These are phyloP conservation scores for Archocentrus centrarchus DNA, from an alignment of 2,113 vertebrate species.

Conservation along the genomic window DNA sequence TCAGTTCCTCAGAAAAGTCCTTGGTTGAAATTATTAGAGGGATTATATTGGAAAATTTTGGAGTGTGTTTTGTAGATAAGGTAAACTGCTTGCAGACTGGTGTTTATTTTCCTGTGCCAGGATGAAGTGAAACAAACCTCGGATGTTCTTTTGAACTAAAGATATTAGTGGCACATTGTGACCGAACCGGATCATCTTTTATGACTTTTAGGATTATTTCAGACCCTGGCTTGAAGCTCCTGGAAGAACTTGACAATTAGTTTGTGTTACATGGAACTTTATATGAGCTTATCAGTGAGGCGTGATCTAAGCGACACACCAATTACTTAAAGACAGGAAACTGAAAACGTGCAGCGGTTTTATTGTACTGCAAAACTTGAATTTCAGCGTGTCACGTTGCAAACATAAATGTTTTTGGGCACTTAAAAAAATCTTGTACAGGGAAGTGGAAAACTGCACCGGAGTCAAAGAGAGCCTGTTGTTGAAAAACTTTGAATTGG, in stretches of 20 bases:
- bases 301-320: neutral
- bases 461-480: neutral
- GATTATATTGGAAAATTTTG: neutral
- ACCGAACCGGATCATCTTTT: neutral
- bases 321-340: neutral
- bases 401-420: neutral
- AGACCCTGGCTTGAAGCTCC: neutral
- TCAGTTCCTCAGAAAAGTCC: neutral
- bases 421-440: neutral
- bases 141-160: slow-evolving; percentile 12
- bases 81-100: slow-evolving; percentile 11
- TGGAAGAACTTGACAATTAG: neutral
- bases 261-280: neutral
- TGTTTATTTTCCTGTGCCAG: slow-evolving; percentile 15
- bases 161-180: neutral
- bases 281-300: neutral
- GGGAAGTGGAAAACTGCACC: neutral
- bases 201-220: neutral
- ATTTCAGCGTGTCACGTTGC: neutral
- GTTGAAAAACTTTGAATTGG: neutral
- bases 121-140: slow-evolving; percentile 12
- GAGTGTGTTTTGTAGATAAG: neutral
- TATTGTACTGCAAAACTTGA: neutral
- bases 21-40: neutral
- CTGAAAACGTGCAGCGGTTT: neutral